Percentiles rank a stretch among this genome's conserved stretches.
These are phyloP conservation scores for Lipophrys pholis DNA, from an alignment of 2,113 vertebrate genomes.

Conservation along the genomic window DNA sequence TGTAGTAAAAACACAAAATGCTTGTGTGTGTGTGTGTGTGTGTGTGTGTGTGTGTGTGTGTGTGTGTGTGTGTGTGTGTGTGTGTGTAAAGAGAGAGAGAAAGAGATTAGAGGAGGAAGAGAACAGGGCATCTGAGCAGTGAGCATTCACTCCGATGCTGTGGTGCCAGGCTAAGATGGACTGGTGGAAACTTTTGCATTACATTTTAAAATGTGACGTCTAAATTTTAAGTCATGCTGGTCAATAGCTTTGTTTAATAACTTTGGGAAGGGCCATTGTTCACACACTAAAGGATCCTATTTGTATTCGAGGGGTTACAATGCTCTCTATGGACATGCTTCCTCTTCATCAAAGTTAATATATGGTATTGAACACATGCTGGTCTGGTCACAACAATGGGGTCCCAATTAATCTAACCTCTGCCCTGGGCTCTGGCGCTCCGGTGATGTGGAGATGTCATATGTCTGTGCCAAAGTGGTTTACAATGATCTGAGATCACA, in stretches of 20 bases:
- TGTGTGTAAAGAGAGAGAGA: slow-evolving; percentile 3
- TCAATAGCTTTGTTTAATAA: neutral
- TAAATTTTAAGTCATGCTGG: slow-evolving; percentile 10
- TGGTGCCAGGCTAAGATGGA: slow-evolving; percentile 23
- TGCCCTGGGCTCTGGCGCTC: too few species aligned
- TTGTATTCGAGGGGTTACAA: too few species aligned
- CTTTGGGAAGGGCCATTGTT: neutral
- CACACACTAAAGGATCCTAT: neutral
- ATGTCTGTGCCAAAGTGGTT: too few species aligned
- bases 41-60: neutral
- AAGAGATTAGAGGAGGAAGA: slow-evolving; percentile 1
- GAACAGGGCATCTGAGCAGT: too few species aligned
- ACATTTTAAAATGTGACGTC: slow-evolving; percentile 2
- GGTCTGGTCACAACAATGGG: too few species aligned
- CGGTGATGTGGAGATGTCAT: too few species aligned
- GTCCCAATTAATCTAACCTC: too few species aligned
- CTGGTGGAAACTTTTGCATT: slow-evolving; percentile 7
- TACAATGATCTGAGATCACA: too few species aligned
- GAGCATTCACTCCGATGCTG: slow-evolving; percentile 34
- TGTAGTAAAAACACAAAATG: slow-evolving; percentile 37
- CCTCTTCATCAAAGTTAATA: neutral
- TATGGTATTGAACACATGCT: neutral
- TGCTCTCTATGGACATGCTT: too few species aligned
- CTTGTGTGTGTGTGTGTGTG: slow-evolving; percentile 2
- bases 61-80: neutral